Evolutionary conservation across 2,797 vertebrate species (phyloP).

Genomic region (Urophycis tenuis): DNA sequence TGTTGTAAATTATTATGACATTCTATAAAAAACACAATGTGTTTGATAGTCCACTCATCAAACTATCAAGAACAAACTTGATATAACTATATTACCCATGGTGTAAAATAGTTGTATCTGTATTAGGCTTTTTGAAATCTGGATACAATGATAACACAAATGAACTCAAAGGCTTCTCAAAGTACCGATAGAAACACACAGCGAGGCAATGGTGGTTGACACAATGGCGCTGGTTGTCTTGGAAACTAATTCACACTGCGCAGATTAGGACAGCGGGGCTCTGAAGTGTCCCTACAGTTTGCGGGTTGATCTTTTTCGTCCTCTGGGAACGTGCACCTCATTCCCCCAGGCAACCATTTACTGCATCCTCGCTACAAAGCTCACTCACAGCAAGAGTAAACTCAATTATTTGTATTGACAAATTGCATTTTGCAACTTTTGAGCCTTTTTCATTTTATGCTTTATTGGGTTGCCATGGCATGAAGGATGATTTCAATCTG

Average conservation of each 20-base stretch:
- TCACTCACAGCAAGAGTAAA: neutral
- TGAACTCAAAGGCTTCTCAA: neutral
- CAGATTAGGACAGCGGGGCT: neutral
- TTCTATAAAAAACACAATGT: too few species aligned
- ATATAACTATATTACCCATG: too few species aligned
- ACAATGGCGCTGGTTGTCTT: neutral
- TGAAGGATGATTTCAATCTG: too few species aligned
- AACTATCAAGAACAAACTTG: too few species aligned
- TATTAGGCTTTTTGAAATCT: too few species aligned
- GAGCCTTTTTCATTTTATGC: neutral
- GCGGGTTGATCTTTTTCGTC: neutral
- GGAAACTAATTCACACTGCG: slow-evolving; percentile 3
- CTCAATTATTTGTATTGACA: neutral
- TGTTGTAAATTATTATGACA: too few species aligned
- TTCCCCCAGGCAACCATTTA: neutral
- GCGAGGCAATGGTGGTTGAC: neutral
- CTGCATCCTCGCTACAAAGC: neutral
- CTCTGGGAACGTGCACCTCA: neutral
- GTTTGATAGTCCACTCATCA: neutral
- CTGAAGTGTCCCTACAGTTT: neutral
- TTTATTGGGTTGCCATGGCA: too few species aligned
- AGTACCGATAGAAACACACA: neutral
- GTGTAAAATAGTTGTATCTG: neutral
- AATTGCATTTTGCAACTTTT: neutral
- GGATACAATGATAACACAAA: neutral